Percentiles rank a stretch among this genome's conserved stretches.
Conservation (phyloP, 2,888 invertebrate species). For the Drosophila seclusa region DNA sequence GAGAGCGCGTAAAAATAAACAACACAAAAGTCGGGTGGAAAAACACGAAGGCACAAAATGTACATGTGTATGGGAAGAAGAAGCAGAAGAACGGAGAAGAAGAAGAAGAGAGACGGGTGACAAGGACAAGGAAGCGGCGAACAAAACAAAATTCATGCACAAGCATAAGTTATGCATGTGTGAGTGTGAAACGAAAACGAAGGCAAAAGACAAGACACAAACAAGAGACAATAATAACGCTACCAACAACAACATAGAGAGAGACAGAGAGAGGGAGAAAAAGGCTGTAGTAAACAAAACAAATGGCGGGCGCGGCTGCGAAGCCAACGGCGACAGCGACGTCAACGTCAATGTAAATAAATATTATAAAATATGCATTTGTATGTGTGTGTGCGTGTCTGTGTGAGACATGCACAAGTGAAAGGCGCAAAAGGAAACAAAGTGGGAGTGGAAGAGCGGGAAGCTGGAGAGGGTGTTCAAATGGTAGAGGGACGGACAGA, state of each 20-base stretch:
- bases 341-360: constrained; percentile 66
- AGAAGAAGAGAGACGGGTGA: constrained; percentile 34
- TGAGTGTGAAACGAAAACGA: constrained; percentile 54
- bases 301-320: constrained; percentile 59
- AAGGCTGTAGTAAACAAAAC: constrained; percentile 60
- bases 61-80: constrained; percentile 13
- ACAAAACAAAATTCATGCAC: constrained; percentile 58
- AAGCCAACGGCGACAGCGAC: constrained; percentile 37
- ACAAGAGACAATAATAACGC: constrained; percentile 56
- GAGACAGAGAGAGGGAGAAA: constrained; percentile 27
- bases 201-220: constrained; percentile 62
- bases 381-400: constrained; percentile 28
- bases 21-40: constrained; percentile 59
- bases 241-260: constrained; percentile 37
- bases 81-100: neutral
- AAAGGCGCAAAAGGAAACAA: constrained; percentile 68
- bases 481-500: neutral
- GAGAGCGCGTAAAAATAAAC: constrained; percentile 60
- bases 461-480: constrained; percentile 19
- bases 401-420: constrained; percentile 67
- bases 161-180: constrained; percentile 4
- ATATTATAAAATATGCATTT: constrained; percentile 71
- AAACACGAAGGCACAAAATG: constrained; percentile 45
- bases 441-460: constrained; percentile 41
- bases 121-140: constrained; percentile 64